phyloP scores from a whole-genome alignment of 2,797 vertebrate genomes.

The Enteromius anoplus region DNA sequence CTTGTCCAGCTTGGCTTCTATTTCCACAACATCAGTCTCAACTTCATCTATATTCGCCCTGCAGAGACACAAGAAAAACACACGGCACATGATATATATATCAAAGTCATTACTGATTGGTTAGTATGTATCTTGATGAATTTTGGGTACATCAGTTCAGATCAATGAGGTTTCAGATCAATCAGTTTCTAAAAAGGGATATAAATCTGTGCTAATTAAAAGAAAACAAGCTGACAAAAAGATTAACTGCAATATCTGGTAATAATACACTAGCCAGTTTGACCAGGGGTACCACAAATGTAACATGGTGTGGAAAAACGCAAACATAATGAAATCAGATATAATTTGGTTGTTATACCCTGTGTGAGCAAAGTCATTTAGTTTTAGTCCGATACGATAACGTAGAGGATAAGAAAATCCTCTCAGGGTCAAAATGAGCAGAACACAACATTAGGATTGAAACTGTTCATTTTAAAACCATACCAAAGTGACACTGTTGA shows the following conservation, averaged over 20 bases:
- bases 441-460: neutral
- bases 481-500: neutral
- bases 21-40: constrained; percentile 88
- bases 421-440: neutral
- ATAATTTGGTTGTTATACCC: neutral
- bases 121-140: neutral
- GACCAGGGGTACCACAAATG: no score
- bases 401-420: neutral
- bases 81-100: neutral
- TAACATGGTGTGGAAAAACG: neutral
- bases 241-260: neutral
- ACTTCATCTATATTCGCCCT: constrained; percentile 89
- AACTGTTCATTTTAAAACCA: neutral
- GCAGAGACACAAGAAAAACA: constrained; percentile 46
- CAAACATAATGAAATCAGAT: neutral
- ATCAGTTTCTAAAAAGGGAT: neutral
- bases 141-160: neutral
- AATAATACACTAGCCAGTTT: neutral
- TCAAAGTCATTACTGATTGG: neutral
- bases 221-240: neutral
- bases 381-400: neutral
- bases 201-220: neutral
- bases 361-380: neutral
- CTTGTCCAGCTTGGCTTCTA: constrained; percentile 88
- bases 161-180: neutral